These are phyloP conservation scores for Lasioglossum malachurum DNA, from an alignment of 2,888 invertebrate genomes.

Conservation along the genomic window DNA sequence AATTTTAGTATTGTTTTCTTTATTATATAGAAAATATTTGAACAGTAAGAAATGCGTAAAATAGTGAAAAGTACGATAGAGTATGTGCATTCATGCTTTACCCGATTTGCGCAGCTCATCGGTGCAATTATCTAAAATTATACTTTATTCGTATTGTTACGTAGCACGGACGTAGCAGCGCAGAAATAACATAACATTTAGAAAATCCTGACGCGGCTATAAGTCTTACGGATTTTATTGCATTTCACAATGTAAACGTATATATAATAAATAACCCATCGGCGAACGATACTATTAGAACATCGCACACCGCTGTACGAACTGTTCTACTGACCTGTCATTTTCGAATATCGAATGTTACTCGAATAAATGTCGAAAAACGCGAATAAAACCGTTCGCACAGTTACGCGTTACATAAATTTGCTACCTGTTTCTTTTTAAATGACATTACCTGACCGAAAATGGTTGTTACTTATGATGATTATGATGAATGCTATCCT, in stretches of 20 bases:
- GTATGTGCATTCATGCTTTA: background rate
- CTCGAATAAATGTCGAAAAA: conserved; percentile 14
- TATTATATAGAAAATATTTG: background rate
- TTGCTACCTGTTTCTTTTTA: conserved; percentile 12
- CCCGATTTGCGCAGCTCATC: background rate
- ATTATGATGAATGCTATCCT: conserved; percentile 26
- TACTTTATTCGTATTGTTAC: background rate
- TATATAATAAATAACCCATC: conserved; percentile 19
- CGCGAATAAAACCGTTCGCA: conserved; percentile 6
- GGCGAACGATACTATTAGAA: conserved; percentile 29
- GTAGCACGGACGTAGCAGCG: background rate
- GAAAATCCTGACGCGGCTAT: background rate
- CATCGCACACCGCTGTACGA: background rate
- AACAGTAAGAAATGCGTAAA: background rate
- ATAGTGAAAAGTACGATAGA: background rate
- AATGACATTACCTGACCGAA: conserved; percentile 41
- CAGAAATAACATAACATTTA: background rate
- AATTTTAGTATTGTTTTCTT: background rate
- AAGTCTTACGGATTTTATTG: background rate
- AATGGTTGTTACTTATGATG: conserved; percentile 54
- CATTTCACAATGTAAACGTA: background rate
- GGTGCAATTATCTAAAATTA: background rate
- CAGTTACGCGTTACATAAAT: conserved; percentile 53
- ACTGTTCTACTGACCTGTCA: conserved; percentile 40
- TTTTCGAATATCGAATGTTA: conserved; percentile 20